These are phyloP conservation scores for Ranitomeya variabilis DNA, from an alignment of 2,113 vertebrate species.

Conservation along the genomic window DNA sequence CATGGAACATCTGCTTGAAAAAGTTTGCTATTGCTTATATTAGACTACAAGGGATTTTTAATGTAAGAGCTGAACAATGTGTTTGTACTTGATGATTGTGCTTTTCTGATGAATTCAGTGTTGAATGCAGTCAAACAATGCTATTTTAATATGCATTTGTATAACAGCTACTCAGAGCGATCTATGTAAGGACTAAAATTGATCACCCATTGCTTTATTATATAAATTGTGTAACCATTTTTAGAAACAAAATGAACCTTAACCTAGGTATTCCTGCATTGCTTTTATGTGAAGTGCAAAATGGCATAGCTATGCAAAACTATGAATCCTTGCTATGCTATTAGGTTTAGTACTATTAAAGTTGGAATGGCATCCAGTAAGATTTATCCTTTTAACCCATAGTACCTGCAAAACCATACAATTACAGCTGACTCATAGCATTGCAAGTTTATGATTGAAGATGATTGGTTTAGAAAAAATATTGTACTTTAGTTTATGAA, in stretches of 20 bases:
- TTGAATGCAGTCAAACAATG: conserved; percentile 52
- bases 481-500: not conserved
- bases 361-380: not conserved
- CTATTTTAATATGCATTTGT: conserved; percentile 52
- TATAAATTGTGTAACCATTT: conserved; percentile 41
- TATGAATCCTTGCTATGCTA: not conserved
- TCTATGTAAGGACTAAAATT: conserved; percentile 46
- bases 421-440: not conserved
- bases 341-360: not conserved
- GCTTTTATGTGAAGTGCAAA: not conserved
- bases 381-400: not conserved
- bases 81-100: conserved; percentile 55
- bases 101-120: conserved; percentile 52
- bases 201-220: conserved; percentile 46
- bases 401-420: not conserved
- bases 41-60: conserved; percentile 60
- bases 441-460: not conserved
- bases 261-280: not conserved
- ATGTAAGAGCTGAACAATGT: conserved; percentile 56
- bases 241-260: conserved; percentile 26
- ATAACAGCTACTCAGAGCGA: conserved; percentile 27
- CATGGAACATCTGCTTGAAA: conserved; percentile 60
- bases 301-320: not conserved
- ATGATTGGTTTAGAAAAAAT: not conserved
- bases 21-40: conserved; percentile 56